Conservation (phyloP, 2,888 invertebrate species). For the Apoda limacodes region DNA sequence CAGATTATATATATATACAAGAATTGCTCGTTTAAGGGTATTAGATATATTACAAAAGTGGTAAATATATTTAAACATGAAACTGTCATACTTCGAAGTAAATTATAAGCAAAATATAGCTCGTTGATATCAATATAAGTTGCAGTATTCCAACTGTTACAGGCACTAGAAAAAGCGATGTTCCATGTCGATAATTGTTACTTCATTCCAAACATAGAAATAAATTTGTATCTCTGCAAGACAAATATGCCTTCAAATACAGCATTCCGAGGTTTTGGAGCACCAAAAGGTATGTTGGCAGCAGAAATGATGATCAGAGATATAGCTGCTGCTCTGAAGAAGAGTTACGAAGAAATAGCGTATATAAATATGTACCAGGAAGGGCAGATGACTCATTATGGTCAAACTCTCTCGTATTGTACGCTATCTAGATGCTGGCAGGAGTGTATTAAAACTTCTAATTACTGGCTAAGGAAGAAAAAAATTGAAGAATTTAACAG, state of each 20-base stretch:
- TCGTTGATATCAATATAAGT: too few species aligned
- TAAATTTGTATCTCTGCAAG: conserved; percentile 80
- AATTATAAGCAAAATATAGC: too few species aligned
- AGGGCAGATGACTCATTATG: conserved; percentile 83
- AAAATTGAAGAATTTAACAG: conserved; percentile 77
- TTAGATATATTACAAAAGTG: too few species aligned
- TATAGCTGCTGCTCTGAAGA: conserved; percentile 75
- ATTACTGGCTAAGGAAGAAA: conserved; percentile 70
- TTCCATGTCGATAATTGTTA: conserved; percentile 87
- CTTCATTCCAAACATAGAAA: conserved; percentile 76
- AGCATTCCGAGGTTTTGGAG: conserved; percentile 93
- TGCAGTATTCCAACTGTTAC: too few species aligned
- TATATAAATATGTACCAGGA: conserved; percentile 83
- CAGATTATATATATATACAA: too few species aligned
- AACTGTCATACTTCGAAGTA: too few species aligned
- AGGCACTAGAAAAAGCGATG: conserved; percentile 85
- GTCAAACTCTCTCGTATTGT: conserved; percentile 79
- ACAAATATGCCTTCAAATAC: conserved; percentile 94
- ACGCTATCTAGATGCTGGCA: conserved; percentile 81
- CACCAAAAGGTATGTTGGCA: conserved; percentile 89
- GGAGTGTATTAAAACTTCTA: conserved; percentile 76
- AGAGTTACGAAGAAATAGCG: conserved; percentile 73
- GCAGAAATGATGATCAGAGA: conserved; percentile 83
- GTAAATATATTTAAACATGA: too few species aligned
- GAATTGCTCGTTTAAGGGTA: too few species aligned